These are phyloP conservation scores for Drosophila seguyi DNA, from an alignment of 1,140 invertebrate species.

Conservation along the genomic window DNA sequence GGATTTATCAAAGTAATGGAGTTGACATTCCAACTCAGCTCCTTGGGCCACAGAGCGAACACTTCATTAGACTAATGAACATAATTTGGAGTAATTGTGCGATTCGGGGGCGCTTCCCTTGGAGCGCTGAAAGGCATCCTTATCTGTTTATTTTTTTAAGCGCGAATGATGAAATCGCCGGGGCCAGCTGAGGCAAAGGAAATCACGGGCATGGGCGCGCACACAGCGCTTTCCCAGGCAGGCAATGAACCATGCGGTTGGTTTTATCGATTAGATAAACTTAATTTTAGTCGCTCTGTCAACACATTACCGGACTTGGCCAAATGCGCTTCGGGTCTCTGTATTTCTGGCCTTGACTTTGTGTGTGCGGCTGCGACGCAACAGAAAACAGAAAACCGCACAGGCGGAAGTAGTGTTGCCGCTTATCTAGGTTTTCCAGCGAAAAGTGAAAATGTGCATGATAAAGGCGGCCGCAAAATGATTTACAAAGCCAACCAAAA, in stretches of 20 bases:
- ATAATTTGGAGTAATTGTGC: slow-evolving; percentile 72
- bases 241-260: slow-evolving; percentile 51
- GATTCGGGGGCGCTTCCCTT: slow-evolving; percentile 32
- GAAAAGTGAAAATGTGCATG: slow-evolving; percentile 71
- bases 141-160: slow-evolving; percentile 27
- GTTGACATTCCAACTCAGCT: slow-evolving; percentile 21
- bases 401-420: slow-evolving; percentile 68
- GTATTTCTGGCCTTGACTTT: slow-evolving; percentile 66
- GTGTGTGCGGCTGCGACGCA: slow-evolving; percentile 27
- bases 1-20: slow-evolving; percentile 12
- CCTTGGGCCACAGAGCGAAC: slow-evolving; percentile 54
- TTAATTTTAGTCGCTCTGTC: slow-evolving; percentile 74
- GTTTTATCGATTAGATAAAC: slow-evolving; percentile 80
- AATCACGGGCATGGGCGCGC: slow-evolving; percentile 38
- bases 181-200: slow-evolving; percentile 21
- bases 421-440: slow-evolving; percentile 49
- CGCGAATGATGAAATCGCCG: slow-evolving; percentile 37
- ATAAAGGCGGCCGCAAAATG: slow-evolving; percentile 70
- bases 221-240: slow-evolving; percentile 33
- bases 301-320: slow-evolving; percentile 47
- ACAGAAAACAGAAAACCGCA: slow-evolving; percentile 11
- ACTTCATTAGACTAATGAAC: slow-evolving; percentile 80
- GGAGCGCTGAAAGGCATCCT: slow-evolving; percentile 15
- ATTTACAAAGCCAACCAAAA: slow-evolving; percentile 62
- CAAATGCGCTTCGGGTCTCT: slow-evolving; percentile 1